Base-by-base conservation (phyloP, 2,113 vertebrate genomes). In the Serinus canaria region DNA sequence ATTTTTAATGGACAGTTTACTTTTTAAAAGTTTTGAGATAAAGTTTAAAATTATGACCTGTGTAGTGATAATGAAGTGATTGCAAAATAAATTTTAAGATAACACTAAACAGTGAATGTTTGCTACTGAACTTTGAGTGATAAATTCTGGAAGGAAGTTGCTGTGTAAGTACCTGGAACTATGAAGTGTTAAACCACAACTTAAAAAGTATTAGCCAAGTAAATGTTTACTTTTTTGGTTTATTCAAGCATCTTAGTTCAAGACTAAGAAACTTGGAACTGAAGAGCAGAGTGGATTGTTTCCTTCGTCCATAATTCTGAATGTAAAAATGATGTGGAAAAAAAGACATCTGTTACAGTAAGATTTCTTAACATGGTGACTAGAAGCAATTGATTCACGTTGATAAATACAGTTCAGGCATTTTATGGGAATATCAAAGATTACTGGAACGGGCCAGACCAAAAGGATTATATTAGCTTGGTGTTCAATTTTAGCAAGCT, bases 191-290 rank as follows among this genome's bases (percentile, higher is more conserved):
- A 92, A 94, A 88, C 63, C 72, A 44, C 79, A 92, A 7, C 75
- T 86, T 68, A 43, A 35, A 92, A 77, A 47, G 33, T 22, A 10
- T 73, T 76, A 66, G 35, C 50, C 46, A 67, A 88, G 43, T 83
- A 27, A 80, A 46, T 74, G 43, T 93, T 95, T 86, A 63, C 58
- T 83, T 91, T 91, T 62, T 60, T n/a, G 9, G 28, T 94, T 95
- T 95, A 66, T 80, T 95, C 58, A 92, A 49, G 53, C 30, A 33
- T 80, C 31, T 85, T 30, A 15, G 23, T 90, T 88, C 50, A 77
- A 93, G 96, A 77, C 9, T 49, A 55, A 76, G 62, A 72, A 95
- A 30, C 11, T 20, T 6, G 1, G 27, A 89, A 27, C 33, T 46
- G 23, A 66, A 35, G 17, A 87, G 13, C 47, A 44, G 30, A 33